Base-by-base conservation (phyloP, 2,888 invertebrate species). In the Diarsia brunnea region DNA sequence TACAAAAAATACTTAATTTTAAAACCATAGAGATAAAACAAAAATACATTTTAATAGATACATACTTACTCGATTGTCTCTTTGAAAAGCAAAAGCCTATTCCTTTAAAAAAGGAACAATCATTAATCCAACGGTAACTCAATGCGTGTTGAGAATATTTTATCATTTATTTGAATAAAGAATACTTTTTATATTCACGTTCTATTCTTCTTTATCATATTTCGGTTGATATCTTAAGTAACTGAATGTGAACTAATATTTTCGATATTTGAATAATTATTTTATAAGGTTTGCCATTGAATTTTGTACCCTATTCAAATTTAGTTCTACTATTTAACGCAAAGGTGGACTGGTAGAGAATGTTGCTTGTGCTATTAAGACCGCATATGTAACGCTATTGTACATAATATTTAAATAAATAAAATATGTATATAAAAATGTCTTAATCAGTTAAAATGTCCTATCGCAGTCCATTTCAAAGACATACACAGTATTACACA, bases 31-130 rank as follows among this genome's bases (percentile, higher is more conserved):
- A 38, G 38, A 0, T 38, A 3, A 38, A 38, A 5, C 5, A 38
- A 38, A 38, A 38, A 38, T 4, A 38, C 5, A 38, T 38, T 7
- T 38, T 38, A 38, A 3, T 38, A 38, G n/a, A 2, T 31, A 3
- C 2, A 3, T 38, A 4, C 0, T n/a, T n/a, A 51, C 53, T n/a
- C 7, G 31, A 69, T 64, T 63, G 27, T 70, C 31, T 2, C 10
- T 31, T 11, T n/a, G 1, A 4, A 70, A 31, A 49, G 31, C 19
- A 49, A 66, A 69, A n/a, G 0, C 7, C 24, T 24, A 1, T 47
- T n/a, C 16, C 10, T 3, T 16, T 24, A n/a, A 27, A 45, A 78
- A 69, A 21, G 0, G 14, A 69, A 51, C 43, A 69, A 78, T 78
- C 49, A n/a, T 49, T 49, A 16, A 78, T 78, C n/a, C 31, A n/a